Evolutionary conservation across 2,113 vertebrate genomes (phyloP), one percentile per base, ranked within the genome.

Genomic region (Steatornis caripensis): DNA sequence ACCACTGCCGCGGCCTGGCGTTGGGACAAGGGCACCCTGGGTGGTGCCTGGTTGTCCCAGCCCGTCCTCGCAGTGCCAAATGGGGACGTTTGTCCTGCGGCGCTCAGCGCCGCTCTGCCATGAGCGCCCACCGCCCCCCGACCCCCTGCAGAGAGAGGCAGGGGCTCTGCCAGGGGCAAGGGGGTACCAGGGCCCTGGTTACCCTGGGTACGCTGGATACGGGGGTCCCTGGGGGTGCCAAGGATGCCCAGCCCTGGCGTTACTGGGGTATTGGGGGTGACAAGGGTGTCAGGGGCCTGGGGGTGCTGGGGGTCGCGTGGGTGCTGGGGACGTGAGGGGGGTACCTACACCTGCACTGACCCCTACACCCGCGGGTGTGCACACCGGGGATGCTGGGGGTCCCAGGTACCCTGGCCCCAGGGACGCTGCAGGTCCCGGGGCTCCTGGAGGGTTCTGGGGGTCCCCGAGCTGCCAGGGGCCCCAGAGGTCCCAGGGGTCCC

Each of bases 51-150:
- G 8, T 12, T 84, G 49, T 85, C 41, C 46, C 60, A 55, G 45
- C 53, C 16, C 1, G 3, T 37, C n/a, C 34, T 77, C 2, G 3
- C 2, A 2, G 37, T 18, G 51, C 37, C 0, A 0, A 41, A n/a
- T 0, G 2, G 34, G 34, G 20, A 65, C 4, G 2, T 3, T 6
- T 49, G 36, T 36, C 14, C 48, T 17, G 68, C 1, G 2, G 53
- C 12, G 4, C 61, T 53, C 1, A 4, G 82, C 68, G 36, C 23
- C 24, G 57, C 27, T 53, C 30, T 49, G 37, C 55, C 0, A 0
- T 41, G n/a, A 39, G 54, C 1, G 5, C 72, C 11, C 39, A 4
- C 30, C 15, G 14, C 29, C 12, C 18, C 23, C 15, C 8, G 23
- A 9, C 6, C 60, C 51, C 49, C 11, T 6, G 17, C 12, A 43